Evolutionary conservation across 2,113 vertebrate genomes (phyloP).

Genomic region (Numenius arquata): DNA sequence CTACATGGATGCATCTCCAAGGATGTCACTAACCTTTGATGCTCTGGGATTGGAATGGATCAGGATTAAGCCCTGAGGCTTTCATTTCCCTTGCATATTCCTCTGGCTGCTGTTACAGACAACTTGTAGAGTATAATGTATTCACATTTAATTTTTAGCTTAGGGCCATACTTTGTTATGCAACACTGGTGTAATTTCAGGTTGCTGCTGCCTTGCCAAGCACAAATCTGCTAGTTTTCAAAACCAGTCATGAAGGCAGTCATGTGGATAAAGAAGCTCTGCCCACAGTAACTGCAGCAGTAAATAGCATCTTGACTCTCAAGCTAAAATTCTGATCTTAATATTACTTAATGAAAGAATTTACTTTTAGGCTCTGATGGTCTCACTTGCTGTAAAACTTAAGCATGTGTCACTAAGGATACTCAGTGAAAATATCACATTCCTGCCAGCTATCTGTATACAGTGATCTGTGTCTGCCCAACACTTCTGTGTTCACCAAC

Average conservation of each 20-base stretch:
- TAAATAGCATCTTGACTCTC: not conserved
- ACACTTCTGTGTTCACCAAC: not conserved
- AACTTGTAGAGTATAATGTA: not conserved
- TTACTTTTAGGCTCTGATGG: not conserved
- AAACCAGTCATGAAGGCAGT: not conserved
- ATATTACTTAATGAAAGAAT: not conserved
- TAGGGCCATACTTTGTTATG: not conserved
- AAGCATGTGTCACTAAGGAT: not conserved
- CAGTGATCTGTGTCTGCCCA: not conserved
- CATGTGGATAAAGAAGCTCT: not conserved
- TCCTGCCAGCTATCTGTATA: not conserved
- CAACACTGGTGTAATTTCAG: not conserved
- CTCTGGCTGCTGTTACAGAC: not conserved
- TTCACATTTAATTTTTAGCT: constrained; percentile 4
- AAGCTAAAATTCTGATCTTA: not conserved
- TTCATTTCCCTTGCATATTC: not conserved
- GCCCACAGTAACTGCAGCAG: not conserved
- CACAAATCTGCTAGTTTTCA: not conserved
- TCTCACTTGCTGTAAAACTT: not conserved
- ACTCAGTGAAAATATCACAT: not conserved
- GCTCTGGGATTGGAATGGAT: not conserved
- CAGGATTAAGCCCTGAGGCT: not conserved
- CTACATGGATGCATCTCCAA: not conserved
- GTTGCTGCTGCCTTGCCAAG: not conserved
- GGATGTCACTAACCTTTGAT: not conserved